phyloP scores from a whole-genome alignment of 2,888 invertebrate genomes.

The Hedychridium roseum region DNA sequence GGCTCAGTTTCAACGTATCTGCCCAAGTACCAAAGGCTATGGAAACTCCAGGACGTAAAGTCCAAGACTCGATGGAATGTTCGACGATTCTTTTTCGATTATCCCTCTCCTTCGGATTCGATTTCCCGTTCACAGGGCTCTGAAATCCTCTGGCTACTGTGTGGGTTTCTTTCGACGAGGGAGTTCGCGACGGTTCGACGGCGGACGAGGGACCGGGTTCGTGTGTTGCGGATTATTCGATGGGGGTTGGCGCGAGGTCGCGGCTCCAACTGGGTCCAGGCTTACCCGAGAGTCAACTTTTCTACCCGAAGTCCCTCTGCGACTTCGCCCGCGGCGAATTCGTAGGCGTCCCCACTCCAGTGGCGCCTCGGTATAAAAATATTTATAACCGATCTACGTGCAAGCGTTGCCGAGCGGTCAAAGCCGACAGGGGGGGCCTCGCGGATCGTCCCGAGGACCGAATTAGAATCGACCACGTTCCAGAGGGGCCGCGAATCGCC shows the following conservation, averaged over 20 bases:
- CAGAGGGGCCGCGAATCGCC: conserved; percentile 21
- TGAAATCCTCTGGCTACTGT: conserved; percentile 1
- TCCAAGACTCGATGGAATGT: neutral
- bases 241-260: conserved; percentile 49
- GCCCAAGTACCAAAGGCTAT: too few species aligned
- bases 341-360: conserved; percentile 33
- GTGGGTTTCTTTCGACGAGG: neutral
- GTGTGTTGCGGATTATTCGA: conserved; percentile 24
- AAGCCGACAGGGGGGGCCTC: neutral
- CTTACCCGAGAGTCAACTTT: conserved; percentile 56
- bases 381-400: conserved; percentile 59
- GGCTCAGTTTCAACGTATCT: too few species aligned
- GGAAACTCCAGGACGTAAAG: too few species aligned
- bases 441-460: conserved; percentile 11
- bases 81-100: neutral
- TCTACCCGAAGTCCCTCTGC: conserved; percentile 60
- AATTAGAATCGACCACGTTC: conserved; percentile 32
- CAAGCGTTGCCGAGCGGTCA: conserved; percentile 12
- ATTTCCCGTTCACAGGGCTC: conserved; percentile 4
- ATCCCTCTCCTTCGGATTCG: too few species aligned
- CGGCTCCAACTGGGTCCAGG: conserved; percentile 54
- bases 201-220: conserved; percentile 2
- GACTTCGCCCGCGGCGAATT: conserved; percentile 61
- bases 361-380: conserved; percentile 63
- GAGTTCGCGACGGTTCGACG: too few species aligned